Conservation (phyloP, 2,888 invertebrate species). For the Netelia inedita region DNA sequence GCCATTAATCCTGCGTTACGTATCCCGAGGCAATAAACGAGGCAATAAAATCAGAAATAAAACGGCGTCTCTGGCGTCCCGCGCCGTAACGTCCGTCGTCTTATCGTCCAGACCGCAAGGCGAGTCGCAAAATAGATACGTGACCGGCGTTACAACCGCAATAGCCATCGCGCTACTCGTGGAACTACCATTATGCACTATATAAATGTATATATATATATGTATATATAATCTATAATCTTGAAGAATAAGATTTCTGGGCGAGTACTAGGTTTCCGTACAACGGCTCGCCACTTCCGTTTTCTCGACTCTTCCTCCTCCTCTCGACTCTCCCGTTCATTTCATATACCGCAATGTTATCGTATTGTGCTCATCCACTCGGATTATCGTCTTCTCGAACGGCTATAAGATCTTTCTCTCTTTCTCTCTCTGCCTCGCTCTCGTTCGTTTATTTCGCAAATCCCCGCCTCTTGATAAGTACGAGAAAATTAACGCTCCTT, state of each 20-base stretch:
- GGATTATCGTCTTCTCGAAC: neutral
- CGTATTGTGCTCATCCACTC: constrained; percentile 11
- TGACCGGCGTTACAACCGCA: constrained; percentile 67
- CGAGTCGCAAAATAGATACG: constrained; percentile 69
- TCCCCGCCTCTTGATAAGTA: neutral
- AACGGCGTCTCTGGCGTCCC: constrained; percentile 41
- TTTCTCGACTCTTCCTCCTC: neutral
- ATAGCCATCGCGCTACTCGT: constrained; percentile 49
- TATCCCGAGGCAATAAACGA: constrained; percentile 62
- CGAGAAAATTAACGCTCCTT: constrained; percentile 25
- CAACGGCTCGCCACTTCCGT: constrained; percentile 53
- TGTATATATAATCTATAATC: constrained; percentile 31
- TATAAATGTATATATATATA: constrained; percentile 2
- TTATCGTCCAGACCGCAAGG: constrained; percentile 64
- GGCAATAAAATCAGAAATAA: constrained; percentile 67
- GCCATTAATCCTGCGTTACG: constrained; percentile 54
- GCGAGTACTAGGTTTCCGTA: constrained; percentile 51
- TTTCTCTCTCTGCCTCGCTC: neutral
- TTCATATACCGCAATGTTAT: neutral
- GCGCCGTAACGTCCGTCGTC: constrained; percentile 47
- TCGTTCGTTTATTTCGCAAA: neutral
- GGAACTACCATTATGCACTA: constrained; percentile 25
- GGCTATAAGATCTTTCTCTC: neutral
- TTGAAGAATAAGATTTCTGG: constrained; percentile 48
- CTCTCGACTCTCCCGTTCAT: neutral